Evolutionary conservation across 2,888 invertebrate species (phyloP), one percentile per base, ranked within the genome.

Genomic region (Eugnorisma glareosa): DNA sequence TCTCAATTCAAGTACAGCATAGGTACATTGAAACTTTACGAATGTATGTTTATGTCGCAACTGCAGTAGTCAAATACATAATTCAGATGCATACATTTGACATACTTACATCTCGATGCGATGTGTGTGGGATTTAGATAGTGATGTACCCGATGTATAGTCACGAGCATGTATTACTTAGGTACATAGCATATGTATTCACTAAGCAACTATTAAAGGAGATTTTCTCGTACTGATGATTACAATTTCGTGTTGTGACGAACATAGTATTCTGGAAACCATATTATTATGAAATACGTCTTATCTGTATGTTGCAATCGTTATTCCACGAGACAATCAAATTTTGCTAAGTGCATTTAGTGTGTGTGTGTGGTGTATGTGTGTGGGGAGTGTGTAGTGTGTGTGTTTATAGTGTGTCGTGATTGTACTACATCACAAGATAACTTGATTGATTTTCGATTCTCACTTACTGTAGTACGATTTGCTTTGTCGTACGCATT

Each of bases 1-100:
- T 45, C 82, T 82, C 77, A 28, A 73, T 54, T 69, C 66, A 54
- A 77, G 64, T 54, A 28, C 64, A 73, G 51, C 45, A 45, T 72
- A n/a, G n/a, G n/a, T n/a, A 85, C 64, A 73, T 72, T 68, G 72
- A 63, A 74, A 79, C 79, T 28, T 81, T 67, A 81, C 51, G 51
- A 48, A 48, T 68, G 75, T 76, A 59, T 59, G 67, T 87, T 67
- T 79, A 75, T 84, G 73, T 83, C 54, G 70, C 75, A 83, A 83
- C 66, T 69, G 51, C 73, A 71, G 75, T 81, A 77, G 75, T 78
- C 74, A 77, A 77, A 86, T 84, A 78, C 88, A 86, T 88, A 77
- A 87, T 87, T 78, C 73, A 80, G 64, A 21, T 40, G 84, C 77
- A 86, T 86, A 75, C 66, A 72, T 75, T 86, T 87, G 86, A 87